Base-by-base conservation (phyloP, 2,113 vertebrate genomes). In the Lota lota region DNA sequence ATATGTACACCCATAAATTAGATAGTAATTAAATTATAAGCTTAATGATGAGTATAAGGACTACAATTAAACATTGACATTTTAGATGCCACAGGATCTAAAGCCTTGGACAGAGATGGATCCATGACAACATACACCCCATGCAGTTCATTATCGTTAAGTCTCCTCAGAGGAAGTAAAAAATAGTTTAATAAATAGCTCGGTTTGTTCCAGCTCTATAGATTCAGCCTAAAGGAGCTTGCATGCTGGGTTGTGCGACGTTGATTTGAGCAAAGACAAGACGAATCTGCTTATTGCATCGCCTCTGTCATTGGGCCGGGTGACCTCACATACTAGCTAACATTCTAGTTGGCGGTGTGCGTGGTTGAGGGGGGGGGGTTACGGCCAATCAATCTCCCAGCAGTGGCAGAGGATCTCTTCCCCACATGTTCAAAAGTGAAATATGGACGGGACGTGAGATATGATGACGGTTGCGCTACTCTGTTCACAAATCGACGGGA, bases 211-310 rank as follows among this genome's bases (percentile, higher is more conserved):
- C 12, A 33, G 28, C 10, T 47, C 40, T 47, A 47, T 47, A 47
- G 22, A 3, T 61, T 24, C 21, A 61, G 21, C 59, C 15, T 22
- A 16, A 47, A n/a, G 28, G n/a, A 57, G 0, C 0, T 19, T n/a
- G 36, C 63, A 8, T 56, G n/a, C 21, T 17, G 4, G 53, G 53
- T 2, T 4, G 53, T 56, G 16, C 17, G 10, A 14, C 40, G 40
- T 14, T 10, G 10, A 14, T 47, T 47, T 47, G 40, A 47, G 40
- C 40, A 1, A 10, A 47, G 40, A 11, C 40, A 14, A 47, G 8
- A 47, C 58, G n/a, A 59, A 21, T 73, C 68, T 76, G 68, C 78
- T 75, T 73, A 63, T 70, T 63, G 53, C 65, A 79, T 82, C 60
- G 75, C 28, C 65, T 19, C 22, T 8, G 22, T 59, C 36, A 19